Evolutionary conservation across 2,888 invertebrate species (phyloP).

Genomic region (Bugulina stolonifera): DNA sequence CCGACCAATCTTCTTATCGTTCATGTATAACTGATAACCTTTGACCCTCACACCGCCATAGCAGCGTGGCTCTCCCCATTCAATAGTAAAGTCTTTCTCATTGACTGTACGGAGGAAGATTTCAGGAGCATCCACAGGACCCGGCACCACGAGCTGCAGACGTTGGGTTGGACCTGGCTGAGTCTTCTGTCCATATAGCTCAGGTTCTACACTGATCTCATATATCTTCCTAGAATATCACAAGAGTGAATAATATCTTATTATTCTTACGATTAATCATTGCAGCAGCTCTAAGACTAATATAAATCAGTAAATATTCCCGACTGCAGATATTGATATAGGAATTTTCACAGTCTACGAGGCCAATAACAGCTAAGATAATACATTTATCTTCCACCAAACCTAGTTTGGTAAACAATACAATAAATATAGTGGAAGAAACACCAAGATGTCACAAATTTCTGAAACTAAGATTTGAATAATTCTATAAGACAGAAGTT

Average conservation of each 20-base stretch:
- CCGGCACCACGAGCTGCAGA: constrained; percentile 48
- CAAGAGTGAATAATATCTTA: background rate
- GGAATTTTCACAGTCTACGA: too few relatives aligned
- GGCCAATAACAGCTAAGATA: too few relatives aligned
- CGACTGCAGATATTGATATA: too few relatives aligned
- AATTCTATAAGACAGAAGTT: too few relatives aligned
- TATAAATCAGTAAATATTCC: too few relatives aligned
- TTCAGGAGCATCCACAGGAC: constrained; percentile 50
- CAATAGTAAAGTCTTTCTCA: constrained; percentile 48
- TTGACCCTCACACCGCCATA: constrained; percentile 46
- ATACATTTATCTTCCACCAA: too few relatives aligned
- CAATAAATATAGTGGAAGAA: too few relatives aligned
- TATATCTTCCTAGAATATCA: constrained; percentile 40
- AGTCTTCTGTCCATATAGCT: constrained; percentile 39
- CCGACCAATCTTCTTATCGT: constrained; percentile 50
- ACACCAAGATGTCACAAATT: too few relatives aligned
- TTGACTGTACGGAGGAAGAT: constrained; percentile 45
- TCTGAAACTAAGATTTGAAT: too few relatives aligned
- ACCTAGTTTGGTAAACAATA: too few relatives aligned
- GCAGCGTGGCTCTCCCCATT: constrained; percentile 51
- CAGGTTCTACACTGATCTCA: constrained; percentile 44
- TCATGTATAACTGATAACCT: constrained; percentile 51
- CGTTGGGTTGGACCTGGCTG: constrained; percentile 39
- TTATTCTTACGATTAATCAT: too few relatives aligned
- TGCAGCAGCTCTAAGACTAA: too few relatives aligned